These are phyloP conservation scores for Paramormyrops hopkinsi DNA, from an alignment of 2,797 vertebrate genomes.

Conservation along the genomic window DNA sequence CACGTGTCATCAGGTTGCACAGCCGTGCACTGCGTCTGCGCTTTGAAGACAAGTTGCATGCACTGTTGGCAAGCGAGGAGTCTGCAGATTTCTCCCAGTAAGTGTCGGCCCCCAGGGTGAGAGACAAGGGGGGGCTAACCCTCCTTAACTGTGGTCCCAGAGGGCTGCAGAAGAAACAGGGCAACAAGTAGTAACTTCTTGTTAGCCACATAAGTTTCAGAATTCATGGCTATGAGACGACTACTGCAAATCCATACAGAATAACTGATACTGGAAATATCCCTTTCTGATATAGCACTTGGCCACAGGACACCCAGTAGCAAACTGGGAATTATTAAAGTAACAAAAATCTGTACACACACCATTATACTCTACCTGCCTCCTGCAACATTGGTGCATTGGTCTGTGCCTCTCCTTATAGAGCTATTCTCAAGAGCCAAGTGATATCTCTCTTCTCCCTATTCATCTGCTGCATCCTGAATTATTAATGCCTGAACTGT, in stretches of 20 bases:
- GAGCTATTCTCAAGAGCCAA: not conserved
- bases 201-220: not conserved
- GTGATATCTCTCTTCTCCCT: not conserved
- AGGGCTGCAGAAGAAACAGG: not conserved
- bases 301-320: not conserved
- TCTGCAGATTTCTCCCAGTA: constrained; percentile 45
- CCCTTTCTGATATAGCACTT: not conserved
- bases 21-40: constrained; percentile 68
- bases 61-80: constrained; percentile 55
- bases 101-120: constrained; percentile 35
- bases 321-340: not conserved
- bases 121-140: not conserved
- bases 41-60: constrained; percentile 73
- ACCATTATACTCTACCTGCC: not conserved
- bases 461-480: not conserved
- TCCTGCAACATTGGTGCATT: not conserved
- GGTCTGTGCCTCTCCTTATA: not conserved
- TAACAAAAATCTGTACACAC: not conserved
- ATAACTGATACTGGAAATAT: not conserved
- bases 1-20: constrained; percentile 65
- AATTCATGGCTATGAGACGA: not conserved
- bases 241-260: not conserved
- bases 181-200: not conserved
- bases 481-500: not conserved
- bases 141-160: not conserved